These are phyloP conservation scores for Leptinotarsa defecta DNA, from an alignment of 1,140 invertebrate species.

Conservation along the genomic window DNA sequence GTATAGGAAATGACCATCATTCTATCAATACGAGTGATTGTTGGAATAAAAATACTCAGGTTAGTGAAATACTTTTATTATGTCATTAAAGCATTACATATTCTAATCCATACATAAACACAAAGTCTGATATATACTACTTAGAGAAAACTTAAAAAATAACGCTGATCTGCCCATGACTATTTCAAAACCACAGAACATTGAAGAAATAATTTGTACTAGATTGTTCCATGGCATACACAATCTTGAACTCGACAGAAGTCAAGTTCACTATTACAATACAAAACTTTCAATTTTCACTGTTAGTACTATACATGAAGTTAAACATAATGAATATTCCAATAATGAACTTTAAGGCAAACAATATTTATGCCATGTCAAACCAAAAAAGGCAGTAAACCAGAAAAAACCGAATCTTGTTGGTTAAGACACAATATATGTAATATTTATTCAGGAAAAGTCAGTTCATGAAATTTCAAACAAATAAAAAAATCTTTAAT, in stretches of 20 bases:
- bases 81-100: not conserved
- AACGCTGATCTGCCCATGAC: not conserved
- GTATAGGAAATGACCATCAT: no score
- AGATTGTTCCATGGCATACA: not conserved
- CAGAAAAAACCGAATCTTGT: not conserved
- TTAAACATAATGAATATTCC: not conserved
- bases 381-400: not conserved
- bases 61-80: slow-evolving; percentile 7
- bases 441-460: not conserved
- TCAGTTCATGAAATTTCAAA: not conserved
- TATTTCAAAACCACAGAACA: slow-evolving; percentile 1
- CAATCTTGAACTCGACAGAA: not conserved
- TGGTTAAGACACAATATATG: slow-evolving; percentile 2
- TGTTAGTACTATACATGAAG: not conserved
- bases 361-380: not conserved
- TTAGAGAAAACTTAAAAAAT: not conserved
- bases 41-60: not conserved
- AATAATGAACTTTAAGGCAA: not conserved
- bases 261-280: not conserved
- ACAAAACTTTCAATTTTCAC: not conserved
- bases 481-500: not conserved
- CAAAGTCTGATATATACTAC: slow-evolving; percentile 3
- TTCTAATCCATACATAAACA: slow-evolving; percentile 2
- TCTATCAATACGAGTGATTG: no score
- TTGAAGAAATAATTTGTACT: not conserved